Evolutionary conservation across 2,888 invertebrate species (phyloP).

Genomic region (Atrina japonica): DNA sequence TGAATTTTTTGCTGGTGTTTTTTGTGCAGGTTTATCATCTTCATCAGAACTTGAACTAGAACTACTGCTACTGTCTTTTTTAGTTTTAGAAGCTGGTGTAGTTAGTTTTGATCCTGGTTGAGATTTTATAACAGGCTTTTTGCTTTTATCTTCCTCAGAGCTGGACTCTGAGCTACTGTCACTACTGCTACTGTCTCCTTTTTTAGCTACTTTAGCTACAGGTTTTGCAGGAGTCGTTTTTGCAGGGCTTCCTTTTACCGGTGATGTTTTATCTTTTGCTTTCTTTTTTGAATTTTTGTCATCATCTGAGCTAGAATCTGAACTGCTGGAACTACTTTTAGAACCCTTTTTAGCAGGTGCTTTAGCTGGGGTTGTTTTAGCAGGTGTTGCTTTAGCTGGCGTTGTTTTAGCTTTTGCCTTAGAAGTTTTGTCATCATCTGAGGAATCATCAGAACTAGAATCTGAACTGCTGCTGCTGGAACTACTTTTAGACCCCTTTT

Average conservation of each 20-base stretch:
- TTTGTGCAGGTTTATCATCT: constrained; percentile 34
- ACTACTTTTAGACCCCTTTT: constrained; percentile 10
- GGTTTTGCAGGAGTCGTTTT: constrained; percentile 31
- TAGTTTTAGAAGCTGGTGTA: constrained; percentile 26
- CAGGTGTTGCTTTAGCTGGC: constrained; percentile 22
- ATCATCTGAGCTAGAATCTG: constrained; percentile 18
- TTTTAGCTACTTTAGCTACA: constrained; percentile 7
- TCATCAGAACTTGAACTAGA: constrained; percentile 45
- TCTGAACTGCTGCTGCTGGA: constrained; percentile 16
- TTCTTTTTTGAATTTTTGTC: constrained; percentile 20
- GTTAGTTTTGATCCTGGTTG: constrained; percentile 10
- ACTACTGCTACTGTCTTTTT: constrained; percentile 39
- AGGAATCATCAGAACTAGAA: constrained; percentile 37
- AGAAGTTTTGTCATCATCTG: constrained; percentile 32
- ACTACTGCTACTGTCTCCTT: constrained; percentile 22
- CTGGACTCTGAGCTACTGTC: constrained; percentile 19
- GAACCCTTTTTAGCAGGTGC: neutral
- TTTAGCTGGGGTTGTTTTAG: constrained; percentile 29
- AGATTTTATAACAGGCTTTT: no score
- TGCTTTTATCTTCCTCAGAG: constrained; percentile 16
- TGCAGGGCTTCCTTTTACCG: constrained; percentile 2
- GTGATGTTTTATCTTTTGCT: constrained; percentile 16
- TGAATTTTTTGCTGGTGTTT: constrained; percentile 24
- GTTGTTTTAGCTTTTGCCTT: constrained; percentile 22
- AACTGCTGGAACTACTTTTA: constrained; percentile 18